phyloP scores from a whole-genome alignment of 2,113 vertebrate genomes.

The Butorides virescens region DNA sequence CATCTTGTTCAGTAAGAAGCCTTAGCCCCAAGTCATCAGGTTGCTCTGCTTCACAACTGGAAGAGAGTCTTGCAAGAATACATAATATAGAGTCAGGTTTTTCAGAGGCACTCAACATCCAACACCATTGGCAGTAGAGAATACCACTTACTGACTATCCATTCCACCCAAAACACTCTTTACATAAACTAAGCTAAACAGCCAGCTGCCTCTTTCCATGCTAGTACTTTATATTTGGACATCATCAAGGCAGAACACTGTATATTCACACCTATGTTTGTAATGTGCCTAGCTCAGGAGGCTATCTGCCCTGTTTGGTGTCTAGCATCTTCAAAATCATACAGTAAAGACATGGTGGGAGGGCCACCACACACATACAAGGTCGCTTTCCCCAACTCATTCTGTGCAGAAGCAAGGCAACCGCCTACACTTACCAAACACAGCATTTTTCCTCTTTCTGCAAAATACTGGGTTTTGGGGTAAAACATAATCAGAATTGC shows the following conservation, averaged over 20 bases:
- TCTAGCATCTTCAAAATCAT: not conserved
- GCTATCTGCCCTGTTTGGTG: not conserved
- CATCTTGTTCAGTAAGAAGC: not conserved
- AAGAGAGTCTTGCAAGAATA: not conserved
- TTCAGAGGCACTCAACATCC: not conserved
- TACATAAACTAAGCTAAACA: not conserved
- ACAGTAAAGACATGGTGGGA: rapidly evolving
- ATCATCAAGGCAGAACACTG: not conserved
- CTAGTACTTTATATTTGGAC: not conserved
- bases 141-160: not conserved
- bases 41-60: not conserved
- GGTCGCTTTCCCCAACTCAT: not conserved
- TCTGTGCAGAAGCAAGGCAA: not conserved
- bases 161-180: not conserved
- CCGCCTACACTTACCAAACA: not conserved
- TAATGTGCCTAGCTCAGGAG: not conserved
- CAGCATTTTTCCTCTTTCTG: not conserved
- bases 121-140: rapidly evolving
- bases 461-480: not conserved
- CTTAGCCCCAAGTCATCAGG: not conserved
- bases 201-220: not conserved
- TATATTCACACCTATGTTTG: not conserved
- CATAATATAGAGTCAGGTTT: not conserved
- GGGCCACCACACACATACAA: not conserved
- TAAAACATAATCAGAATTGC: not conserved